These are phyloP conservation scores for Nycticorax nycticorax DNA, from an alignment of 2,113 vertebrate genomes.

Conservation along the genomic window DNA sequence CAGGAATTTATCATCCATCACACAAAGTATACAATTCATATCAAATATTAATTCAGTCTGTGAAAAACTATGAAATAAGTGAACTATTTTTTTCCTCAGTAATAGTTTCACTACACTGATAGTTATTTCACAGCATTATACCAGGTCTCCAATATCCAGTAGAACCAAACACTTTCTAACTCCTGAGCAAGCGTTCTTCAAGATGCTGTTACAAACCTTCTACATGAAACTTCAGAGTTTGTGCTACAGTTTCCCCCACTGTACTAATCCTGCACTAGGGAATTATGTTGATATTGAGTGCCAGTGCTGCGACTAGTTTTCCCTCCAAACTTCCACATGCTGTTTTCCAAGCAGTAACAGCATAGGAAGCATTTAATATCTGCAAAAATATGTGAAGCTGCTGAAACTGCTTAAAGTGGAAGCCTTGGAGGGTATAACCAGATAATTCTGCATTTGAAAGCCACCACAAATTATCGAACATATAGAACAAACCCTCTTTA, in stretches of 20 bases:
- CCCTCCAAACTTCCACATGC: neutral
- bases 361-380: neutral
- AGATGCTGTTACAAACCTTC: neutral
- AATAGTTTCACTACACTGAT: neutral
- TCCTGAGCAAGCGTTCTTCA: neutral
- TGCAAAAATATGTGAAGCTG: neutral
- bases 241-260: neutral
- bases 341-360: neutral
- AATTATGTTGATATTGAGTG: neutral
- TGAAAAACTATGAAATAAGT: neutral
- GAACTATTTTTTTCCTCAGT: neutral
- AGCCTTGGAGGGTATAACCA: neutral
- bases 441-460: neutral
- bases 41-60: neutral
- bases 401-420: neutral
- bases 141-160: neutral
- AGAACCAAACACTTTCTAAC: neutral
- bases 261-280: neutral
- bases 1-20: neutral
- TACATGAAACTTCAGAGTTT: neutral
- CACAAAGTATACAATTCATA: neutral
- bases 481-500: neutral
- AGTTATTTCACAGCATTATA: neutral
- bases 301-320: neutral
- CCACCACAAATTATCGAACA: neutral